Percentiles rank a stretch among this genome's conserved stretches.
These are phyloP conservation scores for Mastomys coucha DNA, from an alignment of 2,113 vertebrate species.

Conservation along the genomic window DNA sequence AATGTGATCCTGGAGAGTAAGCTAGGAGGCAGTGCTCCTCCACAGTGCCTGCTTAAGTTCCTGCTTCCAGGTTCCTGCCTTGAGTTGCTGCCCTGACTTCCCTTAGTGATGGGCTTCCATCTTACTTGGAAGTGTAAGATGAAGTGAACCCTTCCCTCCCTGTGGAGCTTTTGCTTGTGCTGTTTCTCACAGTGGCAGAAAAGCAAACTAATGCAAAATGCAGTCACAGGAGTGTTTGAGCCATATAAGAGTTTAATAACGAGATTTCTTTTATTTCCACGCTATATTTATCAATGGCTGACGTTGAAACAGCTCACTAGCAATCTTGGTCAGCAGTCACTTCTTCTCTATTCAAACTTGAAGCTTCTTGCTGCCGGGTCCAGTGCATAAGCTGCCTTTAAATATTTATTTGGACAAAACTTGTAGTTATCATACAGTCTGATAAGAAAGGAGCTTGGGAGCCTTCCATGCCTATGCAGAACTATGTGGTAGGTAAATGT, in stretches of 20 bases:
- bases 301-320: neutral
- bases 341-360: neutral
- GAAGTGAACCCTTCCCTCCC: neutral
- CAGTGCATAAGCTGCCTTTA: neutral
- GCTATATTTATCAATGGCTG: neutral
- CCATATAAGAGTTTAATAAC: neutral
- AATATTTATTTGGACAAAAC: neutral
- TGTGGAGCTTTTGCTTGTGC: neutral
- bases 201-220: neutral
- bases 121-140: neutral
- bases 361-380: neutral
- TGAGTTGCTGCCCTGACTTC: neutral
- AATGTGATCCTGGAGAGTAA: neutral
- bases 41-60: neutral
- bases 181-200: neutral
- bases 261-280: neutral
- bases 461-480: neutral
- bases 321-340: neutral
- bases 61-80: neutral
- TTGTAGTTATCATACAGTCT: neutral
- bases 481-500: neutral
- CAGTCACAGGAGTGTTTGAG: neutral
- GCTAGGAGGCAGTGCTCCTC: neutral
- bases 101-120: rapidly evolving
- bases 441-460: neutral